Percentiles rank a stretch among this genome's conserved stretches.
Conservation (phyloP, 2,797 vertebrate genomes). For the Clangula hyemalis region DNA sequence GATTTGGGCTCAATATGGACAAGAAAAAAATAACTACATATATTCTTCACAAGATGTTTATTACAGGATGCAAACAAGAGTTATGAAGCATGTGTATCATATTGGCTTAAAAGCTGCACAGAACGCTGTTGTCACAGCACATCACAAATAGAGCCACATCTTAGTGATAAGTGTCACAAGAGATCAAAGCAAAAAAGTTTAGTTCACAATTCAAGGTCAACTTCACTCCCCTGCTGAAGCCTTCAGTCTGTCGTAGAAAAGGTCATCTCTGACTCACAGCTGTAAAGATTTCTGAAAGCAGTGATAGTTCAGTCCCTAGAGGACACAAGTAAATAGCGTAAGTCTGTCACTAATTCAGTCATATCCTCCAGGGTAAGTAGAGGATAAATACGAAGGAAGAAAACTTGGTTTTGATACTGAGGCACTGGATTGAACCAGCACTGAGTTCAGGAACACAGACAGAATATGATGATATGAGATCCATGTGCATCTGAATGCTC, state of each 20-base stretch:
- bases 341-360: slow-evolving; percentile 37
- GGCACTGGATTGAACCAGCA: not conserved
- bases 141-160: not conserved
- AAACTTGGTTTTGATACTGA: not conserved
- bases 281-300: slow-evolving; percentile 26
- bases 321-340: not conserved
- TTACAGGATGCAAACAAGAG: slow-evolving; percentile 11
- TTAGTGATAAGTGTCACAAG: slow-evolving; percentile 1
- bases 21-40: not conserved
- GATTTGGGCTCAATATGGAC: not conserved
- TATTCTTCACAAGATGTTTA: not conserved
- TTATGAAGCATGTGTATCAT: not conserved
- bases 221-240: not conserved
- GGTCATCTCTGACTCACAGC: slow-evolving; percentile 59
- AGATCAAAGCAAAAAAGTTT: slow-evolving; percentile 27
- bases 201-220: slow-evolving; percentile 39
- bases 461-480: not conserved
- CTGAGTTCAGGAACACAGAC: not conserved
- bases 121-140: slow-evolving; percentile 2
- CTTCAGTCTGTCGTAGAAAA: slow-evolving; percentile 29
- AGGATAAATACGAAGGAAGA: not conserved
- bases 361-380: not conserved
- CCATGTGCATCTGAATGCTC: not conserved
- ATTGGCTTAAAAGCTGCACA: slow-evolving; percentile 39
- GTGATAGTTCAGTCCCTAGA: slow-evolving; percentile 8